Conservation (phyloP, 35 echinoderm and acorn worm species). For the Lytechinus variegatus region DNA sequence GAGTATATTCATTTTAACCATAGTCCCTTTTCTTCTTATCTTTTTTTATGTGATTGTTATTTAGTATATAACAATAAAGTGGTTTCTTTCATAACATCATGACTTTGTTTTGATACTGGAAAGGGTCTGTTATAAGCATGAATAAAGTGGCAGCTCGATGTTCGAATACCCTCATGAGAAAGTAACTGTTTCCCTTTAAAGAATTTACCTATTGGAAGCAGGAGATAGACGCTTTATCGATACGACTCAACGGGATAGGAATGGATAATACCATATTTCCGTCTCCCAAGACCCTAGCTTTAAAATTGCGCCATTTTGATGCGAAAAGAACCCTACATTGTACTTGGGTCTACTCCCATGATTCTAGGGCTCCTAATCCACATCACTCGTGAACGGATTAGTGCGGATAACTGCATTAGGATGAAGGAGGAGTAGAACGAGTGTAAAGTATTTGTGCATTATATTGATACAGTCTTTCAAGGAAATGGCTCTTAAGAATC, state of each 20-base stretch:
- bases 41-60: too few relatives aligned
- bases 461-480: background rate
- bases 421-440: conserved; percentile 1
- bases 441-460: background rate
- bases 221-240: background rate
- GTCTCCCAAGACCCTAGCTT: background rate
- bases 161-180: background rate
- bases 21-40: too few relatives aligned
- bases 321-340: background rate
- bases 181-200: background rate
- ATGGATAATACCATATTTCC: background rate
- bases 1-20: too few relatives aligned
- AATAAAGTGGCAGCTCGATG: background rate
- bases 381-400: background rate
- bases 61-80: too few relatives aligned
- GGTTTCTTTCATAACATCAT: too few relatives aligned
- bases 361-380: background rate
- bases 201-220: background rate
- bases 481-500: background rate
- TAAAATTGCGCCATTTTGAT: background rate
- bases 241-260: background rate
- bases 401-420: background rate
- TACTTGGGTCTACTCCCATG: background rate
- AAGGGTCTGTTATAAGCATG: background rate
- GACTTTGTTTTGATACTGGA: too few relatives aligned